phyloP scores from a whole-genome alignment of 2,113 vertebrate genomes.

The Rousettus leschenaultii region DNA sequence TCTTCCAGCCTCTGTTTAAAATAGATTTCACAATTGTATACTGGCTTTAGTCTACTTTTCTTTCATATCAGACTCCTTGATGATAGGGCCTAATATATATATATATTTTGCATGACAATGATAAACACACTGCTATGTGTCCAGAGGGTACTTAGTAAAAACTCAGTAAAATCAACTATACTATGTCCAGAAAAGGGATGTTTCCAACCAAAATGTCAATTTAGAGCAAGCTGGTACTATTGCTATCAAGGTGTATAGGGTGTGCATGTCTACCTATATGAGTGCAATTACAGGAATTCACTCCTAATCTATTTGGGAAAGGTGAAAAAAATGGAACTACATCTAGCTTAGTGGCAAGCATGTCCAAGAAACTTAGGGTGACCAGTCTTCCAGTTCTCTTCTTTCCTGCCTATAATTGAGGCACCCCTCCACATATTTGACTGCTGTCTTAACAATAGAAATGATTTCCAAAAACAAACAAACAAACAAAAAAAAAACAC shows the following conservation, averaged over 20 bases:
- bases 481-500: too few relatives aligned
- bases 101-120: neutral
- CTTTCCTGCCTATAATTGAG: neutral
- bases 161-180: neutral
- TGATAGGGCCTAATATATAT: neutral
- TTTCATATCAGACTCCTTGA: neutral
- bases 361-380: neutral
- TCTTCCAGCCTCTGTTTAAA: slow-evolving; percentile 29
- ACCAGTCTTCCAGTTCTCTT: neutral
- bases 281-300: neutral
- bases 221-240: neutral
- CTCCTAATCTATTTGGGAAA: slow-evolving; percentile 28
- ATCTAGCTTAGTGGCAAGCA: neutral
- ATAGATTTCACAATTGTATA: neutral
- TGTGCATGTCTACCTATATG: neutral
- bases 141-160: slow-evolving; percentile 43
- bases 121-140: neutral
- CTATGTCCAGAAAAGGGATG: neutral
- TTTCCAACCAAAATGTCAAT: neutral
- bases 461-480: slow-evolving; percentile 12
- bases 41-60: neutral
- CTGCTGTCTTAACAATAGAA: neutral
- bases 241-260: neutral
- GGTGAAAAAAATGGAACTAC: neutral
- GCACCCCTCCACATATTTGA: neutral